Evolutionary conservation across 2,113 vertebrate genomes (phyloP).

Genomic region (human (Homo sapiens)): DNA sequence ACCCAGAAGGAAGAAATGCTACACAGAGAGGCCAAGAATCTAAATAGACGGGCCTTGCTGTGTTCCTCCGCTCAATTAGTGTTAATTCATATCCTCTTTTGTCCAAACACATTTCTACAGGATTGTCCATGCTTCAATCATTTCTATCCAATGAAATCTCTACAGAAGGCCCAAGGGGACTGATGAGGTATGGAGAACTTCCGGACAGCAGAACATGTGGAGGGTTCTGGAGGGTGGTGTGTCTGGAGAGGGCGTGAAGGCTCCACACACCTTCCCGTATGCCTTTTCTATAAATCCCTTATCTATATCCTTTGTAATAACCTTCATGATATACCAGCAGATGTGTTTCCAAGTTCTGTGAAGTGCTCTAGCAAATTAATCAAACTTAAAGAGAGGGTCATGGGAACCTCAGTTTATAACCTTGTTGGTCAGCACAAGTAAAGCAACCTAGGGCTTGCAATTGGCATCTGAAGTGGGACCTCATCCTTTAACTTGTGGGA

Average conservation of each 20-base stretch:
- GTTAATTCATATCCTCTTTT: background rate
- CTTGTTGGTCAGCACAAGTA: background rate
- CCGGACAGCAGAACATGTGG: background rate
- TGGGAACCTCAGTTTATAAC: background rate
- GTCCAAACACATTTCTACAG: background rate
- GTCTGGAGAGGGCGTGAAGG: background rate
- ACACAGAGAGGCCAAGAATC: background rate
- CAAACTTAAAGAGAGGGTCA: background rate
- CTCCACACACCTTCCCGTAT: background rate
- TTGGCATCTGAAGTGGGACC: background rate
- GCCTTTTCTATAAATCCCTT: background rate
- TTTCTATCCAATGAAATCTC: background rate
- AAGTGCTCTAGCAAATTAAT: background rate
- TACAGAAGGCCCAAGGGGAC: background rate
- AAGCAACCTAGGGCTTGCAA: background rate
- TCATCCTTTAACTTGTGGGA: background rate
- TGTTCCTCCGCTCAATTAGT: background rate
- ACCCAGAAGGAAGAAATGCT: background rate
- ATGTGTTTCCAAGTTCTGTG: background rate
- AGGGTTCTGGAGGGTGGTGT: background rate
- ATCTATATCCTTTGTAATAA: background rate
- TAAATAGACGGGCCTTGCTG: background rate
- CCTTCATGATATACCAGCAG: background rate
- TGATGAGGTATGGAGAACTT: background rate
- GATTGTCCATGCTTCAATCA: background rate